Evolutionary conservation across 1,140 invertebrate species (phyloP), one percentile per base, ranked within the genome.

Genomic region (Temnothorax curvispinosus): DNA sequence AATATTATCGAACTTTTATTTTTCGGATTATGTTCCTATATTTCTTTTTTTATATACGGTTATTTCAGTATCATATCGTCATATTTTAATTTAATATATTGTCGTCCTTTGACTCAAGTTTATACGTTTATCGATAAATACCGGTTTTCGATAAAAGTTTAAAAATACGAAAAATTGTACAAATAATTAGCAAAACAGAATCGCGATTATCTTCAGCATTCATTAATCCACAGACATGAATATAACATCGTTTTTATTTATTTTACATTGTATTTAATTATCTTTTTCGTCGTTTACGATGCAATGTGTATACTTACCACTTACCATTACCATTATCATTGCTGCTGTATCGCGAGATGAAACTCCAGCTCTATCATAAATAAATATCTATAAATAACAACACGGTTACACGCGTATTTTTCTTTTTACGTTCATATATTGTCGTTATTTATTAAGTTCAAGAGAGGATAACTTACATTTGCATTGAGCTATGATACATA

Each of bases 371-470:
- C 11, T 41, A 32, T 27, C n/a, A 58, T 44, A 76, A 76, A 60
- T 75, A 56, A 74, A 74, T n/a, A 27, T 27, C 27, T 27, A 11
- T 52, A 52, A 54, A 58, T 38, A 56, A 69, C 5, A 27, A 72
- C 4, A 52, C n/a, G 13, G 4, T 54, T 67, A 80, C 11, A 54
- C 54, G 8, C 32, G 3, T 0, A 47, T 32, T 41, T 41, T 67
- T 78, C 27, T 32, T 50, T 77, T 77, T 52, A 58, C 35, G 56
- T 88, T 87, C 81, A 85, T 94, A 93, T 94, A 94, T 94, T 94
- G 92, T 94, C 93, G 80, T 93, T 93, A 94, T 94, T 94, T 94
- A 94, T 94, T 94, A 93, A 93, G 91, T 91, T 94, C 86, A 93
- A 92, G 89, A 93, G 88, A 93, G 80, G 87, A 92, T 94, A 93